Conservation (phyloP, 1,140 invertebrate species). For the Triops longicaudatus region DNA sequence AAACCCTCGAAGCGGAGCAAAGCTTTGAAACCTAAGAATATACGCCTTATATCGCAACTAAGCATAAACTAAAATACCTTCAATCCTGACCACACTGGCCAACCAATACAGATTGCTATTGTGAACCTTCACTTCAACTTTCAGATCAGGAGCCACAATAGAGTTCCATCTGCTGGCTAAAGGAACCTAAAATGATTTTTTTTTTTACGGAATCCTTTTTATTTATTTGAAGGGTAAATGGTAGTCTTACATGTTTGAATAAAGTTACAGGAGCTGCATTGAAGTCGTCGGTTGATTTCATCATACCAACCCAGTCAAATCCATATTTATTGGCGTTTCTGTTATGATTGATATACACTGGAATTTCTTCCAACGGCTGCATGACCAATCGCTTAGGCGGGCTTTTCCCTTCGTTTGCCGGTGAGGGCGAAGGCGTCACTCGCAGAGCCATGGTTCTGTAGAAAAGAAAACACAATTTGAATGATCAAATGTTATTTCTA, state of each 20-base stretch:
- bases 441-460: neutral
- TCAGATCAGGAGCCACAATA: neutral
- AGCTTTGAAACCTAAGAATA: conserved; percentile 81
- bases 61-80: conserved; percentile 48
- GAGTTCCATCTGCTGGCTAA: neutral
- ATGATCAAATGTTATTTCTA: neutral
- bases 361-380: conserved; percentile 24
- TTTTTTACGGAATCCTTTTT: neutral
- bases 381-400: neutral
- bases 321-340: conserved; percentile 21
- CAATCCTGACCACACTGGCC: conserved; percentile 44
- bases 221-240: conserved; percentile 36
- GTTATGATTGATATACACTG: conserved; percentile 23
- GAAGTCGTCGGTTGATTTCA: conserved; percentile 60
- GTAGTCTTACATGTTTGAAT: conserved; percentile 78
- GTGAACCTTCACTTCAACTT: neutral
- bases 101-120: neutral
- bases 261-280: conserved; percentile 77
- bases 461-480: neutral
- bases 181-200: neutral
- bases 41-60: conserved; percentile 85
- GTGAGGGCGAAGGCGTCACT: neutral
- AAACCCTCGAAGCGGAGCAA: conserved; percentile 89
- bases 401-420: neutral
- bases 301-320: conserved; percentile 59